Percentiles rank a stretch among this genome's conserved stretches.
Conservation (phyloP, 2,888 invertebrate species). For the Tenodera sinensis region DNA sequence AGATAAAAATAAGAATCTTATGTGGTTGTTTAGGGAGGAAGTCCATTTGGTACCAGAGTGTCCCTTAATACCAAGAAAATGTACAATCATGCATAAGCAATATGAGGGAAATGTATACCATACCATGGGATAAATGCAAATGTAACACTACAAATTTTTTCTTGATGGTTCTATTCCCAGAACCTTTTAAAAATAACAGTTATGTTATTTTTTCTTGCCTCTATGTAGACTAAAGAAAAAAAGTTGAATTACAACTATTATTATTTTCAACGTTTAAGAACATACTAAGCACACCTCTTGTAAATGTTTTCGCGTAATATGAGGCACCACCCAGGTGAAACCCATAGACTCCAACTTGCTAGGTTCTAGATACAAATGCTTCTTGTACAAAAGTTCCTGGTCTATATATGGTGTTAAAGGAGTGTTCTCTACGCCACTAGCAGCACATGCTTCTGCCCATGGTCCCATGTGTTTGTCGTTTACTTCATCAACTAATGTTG, state of each 20-base stretch:
- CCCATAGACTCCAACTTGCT: conserved; percentile 58
- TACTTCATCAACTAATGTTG: conserved; percentile 79
- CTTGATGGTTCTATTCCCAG: neutral
- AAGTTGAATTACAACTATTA: conserved; percentile 1
- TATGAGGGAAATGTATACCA: too few relatives aligned
- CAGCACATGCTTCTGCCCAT: conserved; percentile 83
- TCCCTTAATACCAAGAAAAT: too few relatives aligned
- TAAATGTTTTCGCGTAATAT: conserved; percentile 59
- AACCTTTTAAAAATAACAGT: neutral
- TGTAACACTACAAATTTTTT: neutral
- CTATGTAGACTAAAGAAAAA: neutral
- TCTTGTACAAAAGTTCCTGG: conserved; percentile 75
- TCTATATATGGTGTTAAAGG: conserved; percentile 87
- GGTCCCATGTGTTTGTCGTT: conserved; percentile 91
- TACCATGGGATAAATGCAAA: too few relatives aligned
- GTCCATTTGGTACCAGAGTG: too few relatives aligned
- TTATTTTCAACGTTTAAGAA: neutral
- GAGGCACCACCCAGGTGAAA: conserved; percentile 59
- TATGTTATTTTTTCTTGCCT: neutral
- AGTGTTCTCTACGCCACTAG: conserved; percentile 72
- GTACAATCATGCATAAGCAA: too few relatives aligned
- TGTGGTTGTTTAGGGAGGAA: too few relatives aligned
- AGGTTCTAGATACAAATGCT: conserved; percentile 73
- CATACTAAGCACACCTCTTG: conserved; percentile 50
- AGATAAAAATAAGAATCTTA: too few relatives aligned